Conservation (phyloP, 2,113 vertebrate genomes). For the Tapirus terrestris region DNA sequence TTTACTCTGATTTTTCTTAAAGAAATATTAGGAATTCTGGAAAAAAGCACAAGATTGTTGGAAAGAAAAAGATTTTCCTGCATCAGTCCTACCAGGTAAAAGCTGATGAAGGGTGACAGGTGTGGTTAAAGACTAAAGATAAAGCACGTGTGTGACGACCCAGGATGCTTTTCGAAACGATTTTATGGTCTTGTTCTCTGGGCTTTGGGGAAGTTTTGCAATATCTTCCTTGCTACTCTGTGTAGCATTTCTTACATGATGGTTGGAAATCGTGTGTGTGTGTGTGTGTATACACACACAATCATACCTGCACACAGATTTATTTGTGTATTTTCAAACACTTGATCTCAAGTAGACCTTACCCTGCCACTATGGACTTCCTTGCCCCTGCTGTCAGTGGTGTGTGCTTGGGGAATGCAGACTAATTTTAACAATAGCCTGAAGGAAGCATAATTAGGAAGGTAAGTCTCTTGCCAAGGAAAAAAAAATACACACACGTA, state of each 20-base stretch:
- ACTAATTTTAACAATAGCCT: conserved; percentile 66
- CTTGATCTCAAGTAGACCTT: background rate
- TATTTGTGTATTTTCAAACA: background rate
- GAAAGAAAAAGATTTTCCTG: background rate
- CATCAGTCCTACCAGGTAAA: background rate
- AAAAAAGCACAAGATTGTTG: background rate
- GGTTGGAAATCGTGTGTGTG: background rate
- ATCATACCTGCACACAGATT: background rate
- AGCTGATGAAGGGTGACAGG: background rate
- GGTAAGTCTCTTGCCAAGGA: conserved; percentile 66
- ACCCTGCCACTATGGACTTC: background rate
- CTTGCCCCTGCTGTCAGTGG: background rate
- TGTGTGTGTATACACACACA: background rate
- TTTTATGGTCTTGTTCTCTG: background rate
- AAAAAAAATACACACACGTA: background rate
- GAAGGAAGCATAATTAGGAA: conserved; percentile 66
- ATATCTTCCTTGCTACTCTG: background rate
- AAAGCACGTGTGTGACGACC: background rate
- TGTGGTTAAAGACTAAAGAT: background rate
- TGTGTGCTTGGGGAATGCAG: conserved; percentile 34
- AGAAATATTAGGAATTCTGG: background rate
- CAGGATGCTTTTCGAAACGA: background rate
- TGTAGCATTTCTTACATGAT: background rate
- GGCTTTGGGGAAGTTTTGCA: background rate
- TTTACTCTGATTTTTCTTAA: conserved; percentile 45